phyloP scores from a whole-genome alignment of 2,888 invertebrate species.

The Aleiodes leptofemur region DNA sequence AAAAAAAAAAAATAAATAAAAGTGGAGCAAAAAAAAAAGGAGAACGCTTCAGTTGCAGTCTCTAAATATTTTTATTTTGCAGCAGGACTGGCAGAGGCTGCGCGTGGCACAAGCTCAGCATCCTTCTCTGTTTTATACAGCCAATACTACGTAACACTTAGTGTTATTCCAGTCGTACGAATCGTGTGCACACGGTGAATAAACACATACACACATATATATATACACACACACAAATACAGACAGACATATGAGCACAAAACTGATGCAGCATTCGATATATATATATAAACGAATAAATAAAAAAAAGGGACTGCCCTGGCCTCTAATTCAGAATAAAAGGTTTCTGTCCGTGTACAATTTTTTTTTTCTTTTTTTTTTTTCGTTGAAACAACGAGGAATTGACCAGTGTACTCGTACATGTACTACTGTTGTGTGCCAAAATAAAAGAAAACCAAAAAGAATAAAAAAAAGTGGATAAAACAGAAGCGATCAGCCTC shows the following conservation, averaged over 20 bases:
- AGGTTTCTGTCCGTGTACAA: conserved; percentile 11
- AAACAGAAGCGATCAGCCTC: conserved; percentile 28
- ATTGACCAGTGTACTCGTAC: conserved; percentile 31
- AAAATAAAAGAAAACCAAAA: conserved; percentile 23
- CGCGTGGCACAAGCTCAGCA: conserved; percentile 66
- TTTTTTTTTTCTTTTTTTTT: conserved; percentile 25
- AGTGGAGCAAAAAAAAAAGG: too few relatives aligned
- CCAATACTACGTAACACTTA: conserved; percentile 49
- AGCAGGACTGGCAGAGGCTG: conserved; percentile 71
- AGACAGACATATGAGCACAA: too few relatives aligned
- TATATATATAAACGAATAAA: conserved; percentile 1
- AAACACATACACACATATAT: conserved; percentile 38
- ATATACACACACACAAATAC: conserved; percentile 1
- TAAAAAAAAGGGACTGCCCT: conserved; percentile 21
- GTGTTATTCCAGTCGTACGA: conserved; percentile 48
- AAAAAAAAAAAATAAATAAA: not conserved
- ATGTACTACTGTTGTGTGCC: conserved; percentile 45
- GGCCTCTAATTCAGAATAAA: conserved; percentile 19
- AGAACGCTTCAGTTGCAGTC: not conserved
- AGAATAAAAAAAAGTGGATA: conserved; percentile 3
- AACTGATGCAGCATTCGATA: conserved; percentile 5
- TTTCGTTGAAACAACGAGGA: conserved; percentile 38
- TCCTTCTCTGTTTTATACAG: conserved; percentile 52
- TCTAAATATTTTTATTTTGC: conserved; percentile 34
- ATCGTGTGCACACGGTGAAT: conserved; percentile 58